Percentiles rank a stretch among this genome's conserved stretches.
Evolutionary conservation across 2,888 invertebrate species (phyloP).

Genomic region (Conchocele bisecta): DNA sequence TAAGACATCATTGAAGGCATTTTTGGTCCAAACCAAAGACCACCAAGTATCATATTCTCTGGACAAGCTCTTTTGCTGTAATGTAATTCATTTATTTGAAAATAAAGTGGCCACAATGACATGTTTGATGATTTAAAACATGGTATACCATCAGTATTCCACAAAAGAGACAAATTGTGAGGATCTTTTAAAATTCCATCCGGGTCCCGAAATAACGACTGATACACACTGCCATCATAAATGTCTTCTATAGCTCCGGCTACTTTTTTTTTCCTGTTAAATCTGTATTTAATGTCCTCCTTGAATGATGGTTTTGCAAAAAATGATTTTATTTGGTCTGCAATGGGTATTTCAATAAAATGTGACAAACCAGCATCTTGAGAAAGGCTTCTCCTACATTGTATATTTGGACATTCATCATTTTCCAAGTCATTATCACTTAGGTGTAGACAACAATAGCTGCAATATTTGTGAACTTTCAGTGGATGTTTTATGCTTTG

Average conservation of each 20-base stretch:
- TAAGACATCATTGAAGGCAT: slow-evolving; percentile 31
- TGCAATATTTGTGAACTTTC: too few relatives aligned
- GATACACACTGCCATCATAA: background rate
- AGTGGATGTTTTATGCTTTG: too few relatives aligned
- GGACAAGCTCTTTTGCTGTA: slow-evolving; percentile 18
- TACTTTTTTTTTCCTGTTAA: background rate
- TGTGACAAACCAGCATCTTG: too few relatives aligned
- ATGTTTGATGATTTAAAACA: slow-evolving; percentile 46
- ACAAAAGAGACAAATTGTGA: background rate
- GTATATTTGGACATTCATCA: too few relatives aligned
- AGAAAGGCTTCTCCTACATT: too few relatives aligned
- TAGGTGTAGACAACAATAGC: too few relatives aligned
- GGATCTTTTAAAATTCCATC: background rate
- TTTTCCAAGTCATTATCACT: too few relatives aligned
- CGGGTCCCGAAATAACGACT: background rate
- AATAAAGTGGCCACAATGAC: slow-evolving; percentile 42
- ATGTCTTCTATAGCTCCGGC: background rate
- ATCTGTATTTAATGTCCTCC: background rate
- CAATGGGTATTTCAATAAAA: background rate
- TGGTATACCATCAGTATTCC: slow-evolving; percentile 45
- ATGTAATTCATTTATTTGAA: slow-evolving; percentile 33
- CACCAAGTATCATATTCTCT: slow-evolving; percentile 41
- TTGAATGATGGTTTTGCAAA: background rate
- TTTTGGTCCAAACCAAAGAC: slow-evolving; percentile 42
- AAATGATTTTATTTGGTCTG: background rate